Percentiles rank a stretch among this genome's conserved stretches.
These are phyloP conservation scores for Salvator merianae DNA, from an alignment of 2,113 vertebrate genomes.

Conservation along the genomic window DNA sequence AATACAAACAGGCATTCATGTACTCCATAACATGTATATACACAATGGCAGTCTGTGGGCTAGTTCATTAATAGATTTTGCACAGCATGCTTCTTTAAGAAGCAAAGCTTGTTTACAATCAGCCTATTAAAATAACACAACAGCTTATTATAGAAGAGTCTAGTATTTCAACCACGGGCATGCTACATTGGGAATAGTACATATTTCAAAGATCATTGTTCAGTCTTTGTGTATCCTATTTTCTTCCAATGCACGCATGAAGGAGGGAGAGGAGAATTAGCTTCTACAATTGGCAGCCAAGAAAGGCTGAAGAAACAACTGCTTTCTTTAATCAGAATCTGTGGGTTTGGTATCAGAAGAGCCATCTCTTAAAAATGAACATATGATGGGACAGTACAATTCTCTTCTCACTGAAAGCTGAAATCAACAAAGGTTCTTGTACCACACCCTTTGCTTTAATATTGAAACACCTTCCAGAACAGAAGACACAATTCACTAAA, in stretches of 20 bases:
- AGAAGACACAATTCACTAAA: slow-evolving; percentile 24
- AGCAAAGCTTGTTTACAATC: slow-evolving; percentile 29
- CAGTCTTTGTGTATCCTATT: not conserved
- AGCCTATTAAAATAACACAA: slow-evolving; percentile 29
- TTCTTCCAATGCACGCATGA: not conserved
- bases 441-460: slow-evolving; percentile 14
- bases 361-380: slow-evolving; percentile 32
- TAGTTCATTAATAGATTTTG: slow-evolving; percentile 29
- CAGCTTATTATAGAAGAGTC: slow-evolving; percentile 29
- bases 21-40: not conserved
- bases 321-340: slow-evolving; percentile 53
- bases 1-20: slow-evolving; percentile 1
- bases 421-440: slow-evolving; percentile 19
- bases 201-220: slow-evolving; percentile 36
- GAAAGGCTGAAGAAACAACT: slow-evolving; percentile 48
- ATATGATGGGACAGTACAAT: slow-evolving; percentile 62
- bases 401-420: slow-evolving; percentile 24
- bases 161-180: slow-evolving; percentile 7
- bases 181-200: not conserved
- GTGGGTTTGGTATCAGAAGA: slow-evolving; percentile 24
- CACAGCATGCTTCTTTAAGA: slow-evolving; percentile 39
- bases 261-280: not conserved
- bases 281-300: not conserved
- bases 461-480: not conserved
- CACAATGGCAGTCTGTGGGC: not conserved